These are phyloP conservation scores for Sterrhoptilus dennistouni DNA, from an alignment of 2,113 vertebrate genomes.

Conservation along the genomic window DNA sequence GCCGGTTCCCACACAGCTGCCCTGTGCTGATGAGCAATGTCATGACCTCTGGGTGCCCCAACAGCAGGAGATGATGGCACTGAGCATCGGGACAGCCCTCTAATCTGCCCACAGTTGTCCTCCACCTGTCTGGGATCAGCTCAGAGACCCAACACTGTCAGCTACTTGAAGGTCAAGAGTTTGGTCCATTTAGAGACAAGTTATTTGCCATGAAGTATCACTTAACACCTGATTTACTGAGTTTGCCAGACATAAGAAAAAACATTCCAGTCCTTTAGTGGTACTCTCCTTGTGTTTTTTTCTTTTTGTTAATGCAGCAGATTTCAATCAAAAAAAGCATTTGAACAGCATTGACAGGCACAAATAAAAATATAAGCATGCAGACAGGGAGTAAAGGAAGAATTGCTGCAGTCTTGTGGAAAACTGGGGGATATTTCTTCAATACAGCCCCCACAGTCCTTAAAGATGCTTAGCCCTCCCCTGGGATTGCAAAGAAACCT, in stretches of 20 bases:
- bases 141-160: not conserved
- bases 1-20: not conserved
- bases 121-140: not conserved
- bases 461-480: not conserved
- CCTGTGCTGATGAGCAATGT: fast-evolving
- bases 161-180: not conserved
- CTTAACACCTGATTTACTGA: not conserved
- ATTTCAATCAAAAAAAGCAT: not conserved
- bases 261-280: not conserved
- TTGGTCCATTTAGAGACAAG: not conserved
- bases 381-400: not conserved
- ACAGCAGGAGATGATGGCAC: not conserved
- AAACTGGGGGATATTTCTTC: not conserved
- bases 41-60: not conserved
- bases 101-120: not conserved
- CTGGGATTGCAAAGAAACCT: not conserved
- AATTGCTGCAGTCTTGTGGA: not conserved
- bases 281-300: not conserved
- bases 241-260: not conserved
- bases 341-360: not conserved
- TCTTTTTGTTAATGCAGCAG: not conserved
- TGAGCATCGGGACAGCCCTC: not conserved
- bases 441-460: not conserved
- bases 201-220: not conserved
- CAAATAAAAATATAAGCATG: not conserved